A percentile compares a stretch with the other conserved stretches of the same genome.
phyloP scores from a whole-genome alignment of 1,140 invertebrate species.

The Eciton burchellii region DNA sequence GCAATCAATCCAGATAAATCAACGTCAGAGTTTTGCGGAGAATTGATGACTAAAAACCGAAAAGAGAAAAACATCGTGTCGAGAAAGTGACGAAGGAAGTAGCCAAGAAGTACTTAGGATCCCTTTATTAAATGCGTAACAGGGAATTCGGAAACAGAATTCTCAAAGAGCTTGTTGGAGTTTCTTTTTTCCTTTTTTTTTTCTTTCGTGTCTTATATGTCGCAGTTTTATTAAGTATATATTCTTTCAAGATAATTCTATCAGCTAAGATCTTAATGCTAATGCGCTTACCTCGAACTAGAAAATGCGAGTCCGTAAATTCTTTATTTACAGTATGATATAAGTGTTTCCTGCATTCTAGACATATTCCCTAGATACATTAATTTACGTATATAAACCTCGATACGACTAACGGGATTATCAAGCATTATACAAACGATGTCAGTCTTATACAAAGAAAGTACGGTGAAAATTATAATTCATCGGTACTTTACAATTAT shows the following conservation, averaged over 20 bases:
- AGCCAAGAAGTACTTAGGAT: conserved; percentile 52
- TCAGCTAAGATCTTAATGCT: conserved; percentile 72
- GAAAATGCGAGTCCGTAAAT: conserved; percentile 71
- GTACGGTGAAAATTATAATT: conserved; percentile 75
- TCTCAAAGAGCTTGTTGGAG: conserved; percentile 65
- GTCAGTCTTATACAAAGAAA: conserved; percentile 77
- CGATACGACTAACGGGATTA: conserved; percentile 71
- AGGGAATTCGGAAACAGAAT: conserved; percentile 70
- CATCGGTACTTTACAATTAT: conserved; percentile 73
- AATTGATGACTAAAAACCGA: neutral
- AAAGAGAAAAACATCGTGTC: neutral
- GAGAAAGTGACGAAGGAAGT: conserved; percentile 22
- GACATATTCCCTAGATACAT: conserved; percentile 70
- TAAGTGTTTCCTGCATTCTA: conserved; percentile 69
- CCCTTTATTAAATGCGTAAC: conserved; percentile 71
- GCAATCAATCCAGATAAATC: neutral
- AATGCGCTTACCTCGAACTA: conserved; percentile 71
- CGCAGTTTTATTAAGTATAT: conserved; percentile 58
- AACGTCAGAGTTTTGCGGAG: neutral
- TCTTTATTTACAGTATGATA: conserved; percentile 75
- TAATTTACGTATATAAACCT: conserved; percentile 73
- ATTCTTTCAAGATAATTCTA: conserved; percentile 69
- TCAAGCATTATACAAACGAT: conserved; percentile 76
- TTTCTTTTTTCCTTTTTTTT: too few relatives aligned
- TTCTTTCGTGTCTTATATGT: conserved; percentile 36